phyloP scores from a whole-genome alignment of 2,888 invertebrate genomes.

The Calliopum simillimum region DNA sequence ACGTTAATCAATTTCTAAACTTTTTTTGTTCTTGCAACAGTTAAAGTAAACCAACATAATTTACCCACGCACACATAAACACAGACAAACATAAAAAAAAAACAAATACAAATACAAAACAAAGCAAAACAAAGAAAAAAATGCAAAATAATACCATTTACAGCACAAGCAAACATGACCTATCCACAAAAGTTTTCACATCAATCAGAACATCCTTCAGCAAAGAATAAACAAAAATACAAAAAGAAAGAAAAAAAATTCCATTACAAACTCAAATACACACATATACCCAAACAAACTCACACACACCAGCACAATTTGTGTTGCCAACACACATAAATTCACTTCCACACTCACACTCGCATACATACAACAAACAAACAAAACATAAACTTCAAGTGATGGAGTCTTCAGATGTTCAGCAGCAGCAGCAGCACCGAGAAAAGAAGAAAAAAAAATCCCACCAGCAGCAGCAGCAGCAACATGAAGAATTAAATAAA shows the following conservation, averaged over 20 bases:
- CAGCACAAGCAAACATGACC: constrained; percentile 30
- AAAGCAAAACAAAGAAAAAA: neutral
- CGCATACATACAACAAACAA: constrained; percentile 6
- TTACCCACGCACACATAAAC: neutral
- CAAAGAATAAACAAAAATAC: constrained; percentile 17
- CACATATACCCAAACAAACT: neutral
- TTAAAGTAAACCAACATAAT: constrained; percentile 6
- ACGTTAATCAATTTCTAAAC: neutral
- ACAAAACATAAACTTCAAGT: constrained; percentile 27
- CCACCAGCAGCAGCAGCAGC: neutral
- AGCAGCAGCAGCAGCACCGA: neutral
- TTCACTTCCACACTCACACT: neutral
- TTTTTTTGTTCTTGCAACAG: neutral
- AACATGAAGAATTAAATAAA: constrained; percentile 10
- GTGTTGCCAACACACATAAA: constrained; percentile 13
- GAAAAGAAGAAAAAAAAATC: constrained; percentile 3
- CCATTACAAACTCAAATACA: constrained; percentile 19
- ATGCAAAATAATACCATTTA: neutral
- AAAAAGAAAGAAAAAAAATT: constrained; percentile 13
- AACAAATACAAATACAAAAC: neutral
- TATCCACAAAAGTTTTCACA: constrained; percentile 30
- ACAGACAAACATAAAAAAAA: neutral
- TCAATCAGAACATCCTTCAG: constrained; percentile 34
- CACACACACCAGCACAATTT: neutral
- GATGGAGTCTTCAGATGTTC: constrained; percentile 27